These are phyloP conservation scores for Xanthostigma xanthostigma DNA, from an alignment of 2,888 invertebrate species.

Conservation along the genomic window DNA sequence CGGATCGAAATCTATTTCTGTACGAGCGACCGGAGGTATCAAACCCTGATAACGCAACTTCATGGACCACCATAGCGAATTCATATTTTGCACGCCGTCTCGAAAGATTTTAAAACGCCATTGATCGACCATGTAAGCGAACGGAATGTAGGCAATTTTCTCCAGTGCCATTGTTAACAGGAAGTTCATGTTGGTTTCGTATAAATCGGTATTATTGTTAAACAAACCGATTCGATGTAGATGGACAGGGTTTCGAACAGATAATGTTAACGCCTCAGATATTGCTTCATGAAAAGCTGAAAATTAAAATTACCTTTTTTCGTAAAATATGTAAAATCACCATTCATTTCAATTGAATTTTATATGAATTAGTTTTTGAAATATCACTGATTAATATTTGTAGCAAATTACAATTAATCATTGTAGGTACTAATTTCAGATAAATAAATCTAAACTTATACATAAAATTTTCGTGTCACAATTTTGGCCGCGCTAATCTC, in stretches of 20 bases:
- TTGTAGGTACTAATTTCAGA: no score
- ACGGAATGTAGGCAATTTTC: conserved; percentile 64
- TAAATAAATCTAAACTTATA: no score
- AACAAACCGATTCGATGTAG: conserved; percentile 56
- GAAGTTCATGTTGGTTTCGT: conserved; percentile 62
- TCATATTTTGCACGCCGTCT: conserved; percentile 56
- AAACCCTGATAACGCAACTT: conserved; percentile 58
- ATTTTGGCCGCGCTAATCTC: no score
- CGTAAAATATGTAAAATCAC: neutral
- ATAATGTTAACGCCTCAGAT: conserved; percentile 63
- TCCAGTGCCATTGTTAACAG: conserved; percentile 63
- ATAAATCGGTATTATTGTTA: conserved; percentile 45
- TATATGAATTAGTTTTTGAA: neutral
- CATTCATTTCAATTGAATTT: conserved; percentile 1
- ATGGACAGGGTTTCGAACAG: conserved; percentile 62
- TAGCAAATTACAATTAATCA: no score
- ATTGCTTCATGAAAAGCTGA: conserved; percentile 76
- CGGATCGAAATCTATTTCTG: conserved; percentile 66
- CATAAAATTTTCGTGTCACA: no score
- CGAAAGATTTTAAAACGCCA: conserved; percentile 73
- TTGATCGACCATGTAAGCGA: conserved; percentile 68
- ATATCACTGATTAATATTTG: neutral
- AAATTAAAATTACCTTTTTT: conserved; percentile 12
- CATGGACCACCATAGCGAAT: conserved; percentile 62
- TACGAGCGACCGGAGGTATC: conserved; percentile 50